Conservation (phyloP, 2,888 invertebrate genomes). For the Odiellus spinosus region DNA sequence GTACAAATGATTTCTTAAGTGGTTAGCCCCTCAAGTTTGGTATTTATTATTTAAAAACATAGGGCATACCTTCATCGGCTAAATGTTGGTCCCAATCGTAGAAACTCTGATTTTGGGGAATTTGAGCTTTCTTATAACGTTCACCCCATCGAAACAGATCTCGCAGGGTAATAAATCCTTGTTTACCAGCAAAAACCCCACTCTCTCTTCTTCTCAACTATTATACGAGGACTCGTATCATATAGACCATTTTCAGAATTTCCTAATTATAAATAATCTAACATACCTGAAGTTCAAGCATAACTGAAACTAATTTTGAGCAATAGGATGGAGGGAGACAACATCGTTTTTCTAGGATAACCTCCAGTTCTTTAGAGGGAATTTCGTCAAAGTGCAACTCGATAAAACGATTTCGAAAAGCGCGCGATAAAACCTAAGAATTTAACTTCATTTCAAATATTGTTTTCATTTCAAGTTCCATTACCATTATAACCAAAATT, state of each 20-base stretch:
- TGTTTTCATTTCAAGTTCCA: too few relatives aligned
- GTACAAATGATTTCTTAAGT: neutral
- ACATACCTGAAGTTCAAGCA: conserved; percentile 77
- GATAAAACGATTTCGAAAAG: conserved; percentile 93
- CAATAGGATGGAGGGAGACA: conserved; percentile 71
- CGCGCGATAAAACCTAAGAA: conserved; percentile 59
- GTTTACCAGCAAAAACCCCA: conserved; percentile 77
- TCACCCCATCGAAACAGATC: conserved; percentile 94
- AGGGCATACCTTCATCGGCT: conserved; percentile 59
- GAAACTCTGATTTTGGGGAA: conserved; percentile 38
- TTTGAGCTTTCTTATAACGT: conserved; percentile 57
- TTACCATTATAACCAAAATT: too few relatives aligned
- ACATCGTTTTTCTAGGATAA: conserved; percentile 74
- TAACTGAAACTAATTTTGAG: conserved; percentile 74
- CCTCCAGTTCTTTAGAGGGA: conserved; percentile 68
- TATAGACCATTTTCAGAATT: too few relatives aligned
- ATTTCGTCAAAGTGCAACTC: conserved; percentile 94
- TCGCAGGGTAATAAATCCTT: conserved; percentile 75
- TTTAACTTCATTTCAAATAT: conserved; percentile 6
- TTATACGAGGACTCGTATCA: conserved; percentile 11
- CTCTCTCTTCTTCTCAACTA: conserved; percentile 57
- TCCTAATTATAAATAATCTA: conserved; percentile 17
- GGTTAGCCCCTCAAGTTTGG: too few relatives aligned
- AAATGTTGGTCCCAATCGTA: conserved; percentile 96
- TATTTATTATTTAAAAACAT: too few relatives aligned